Evolutionary conservation across 1,140 invertebrate species (phyloP), one percentile per base, ranked within the genome.

Genomic region (Dreissena rostriformis): DNA sequence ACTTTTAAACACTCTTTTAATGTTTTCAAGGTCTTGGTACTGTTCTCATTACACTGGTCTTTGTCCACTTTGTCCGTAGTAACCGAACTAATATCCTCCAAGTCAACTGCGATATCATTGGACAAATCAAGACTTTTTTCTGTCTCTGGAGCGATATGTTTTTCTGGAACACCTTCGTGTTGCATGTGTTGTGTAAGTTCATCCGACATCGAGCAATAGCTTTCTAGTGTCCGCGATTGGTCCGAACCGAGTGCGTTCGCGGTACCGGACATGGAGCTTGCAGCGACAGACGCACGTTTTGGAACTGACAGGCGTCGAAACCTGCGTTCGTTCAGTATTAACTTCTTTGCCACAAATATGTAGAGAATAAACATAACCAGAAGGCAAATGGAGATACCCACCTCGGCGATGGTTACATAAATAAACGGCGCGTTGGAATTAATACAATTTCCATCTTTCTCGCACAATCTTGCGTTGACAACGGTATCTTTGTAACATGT

Each of bases 391-490:
- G 71, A 52, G 11, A 65, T 19, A 17, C 63, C 29, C n/a, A 22
- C 51, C 67, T 82, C 80, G 10, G 66, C 14, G 15, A 24, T 67
- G 10, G 61, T 28, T 0, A 61, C 57, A 67, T 82, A 74, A 1
- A 26, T 65, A 8, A 82, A 17, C 22, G 71, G 71, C 7, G 49
- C 8, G 11, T 66, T 82, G 0, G 71, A 63, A 17, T 66, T 15
- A 66, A 19, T 14, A 51, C 2, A 82, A 22, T 74, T 19, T 26
- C 28, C 39, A 55, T 82, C 81, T 70, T 75, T 82, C 68, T 82
- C 81, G 68, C 81, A 82, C n/a, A 76, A 22, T 11, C 72, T 82
- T 1, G 70, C 73, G 19, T 55, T 75, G n/a, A 82, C 70, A 14
- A 19, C 57, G 0, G 15, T 7, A 11, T 61, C 39, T 8, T 53